phyloP scores from a whole-genome alignment of 2,888 invertebrate genomes.

The Pollenia griseotomentosa region DNA sequence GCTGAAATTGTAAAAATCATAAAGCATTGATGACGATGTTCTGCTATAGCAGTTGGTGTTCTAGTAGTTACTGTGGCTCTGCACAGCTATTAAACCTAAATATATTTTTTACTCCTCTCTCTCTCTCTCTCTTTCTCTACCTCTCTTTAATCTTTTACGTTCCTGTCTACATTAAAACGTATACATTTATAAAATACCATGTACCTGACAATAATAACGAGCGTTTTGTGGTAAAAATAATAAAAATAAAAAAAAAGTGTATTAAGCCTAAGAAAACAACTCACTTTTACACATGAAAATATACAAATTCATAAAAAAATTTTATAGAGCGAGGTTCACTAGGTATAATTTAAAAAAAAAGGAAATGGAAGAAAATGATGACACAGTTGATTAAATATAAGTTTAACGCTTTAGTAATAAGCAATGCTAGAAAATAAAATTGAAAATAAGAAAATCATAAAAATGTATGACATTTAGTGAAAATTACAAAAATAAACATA shows the following conservation, averaged over 20 bases:
- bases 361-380: slow-evolving; percentile 12
- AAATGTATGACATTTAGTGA: not conserved
- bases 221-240: slow-evolving; percentile 14
- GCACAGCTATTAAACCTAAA: not conserved
- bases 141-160: not conserved
- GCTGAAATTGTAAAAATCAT: slow-evolving; percentile 61
- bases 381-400: slow-evolving; percentile 51
- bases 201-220: slow-evolving; percentile 27
- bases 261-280: not conserved
- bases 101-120: not conserved
- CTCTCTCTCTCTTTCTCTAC: not conserved
- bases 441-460: not conserved
- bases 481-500: not conserved
- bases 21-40: slow-evolving; percentile 22
- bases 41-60: not conserved
- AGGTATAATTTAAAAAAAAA: not conserved
- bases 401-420: slow-evolving; percentile 32
- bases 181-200: not conserved
- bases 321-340: not conserved
- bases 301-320: not conserved
- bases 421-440: not conserved
- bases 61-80: not conserved
- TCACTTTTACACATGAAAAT: not conserved
- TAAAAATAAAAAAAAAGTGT: not conserved
- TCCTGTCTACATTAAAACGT: not conserved